Base-by-base conservation (phyloP, 2,888 invertebrate species). In the Stramonita haemastoma region DNA sequence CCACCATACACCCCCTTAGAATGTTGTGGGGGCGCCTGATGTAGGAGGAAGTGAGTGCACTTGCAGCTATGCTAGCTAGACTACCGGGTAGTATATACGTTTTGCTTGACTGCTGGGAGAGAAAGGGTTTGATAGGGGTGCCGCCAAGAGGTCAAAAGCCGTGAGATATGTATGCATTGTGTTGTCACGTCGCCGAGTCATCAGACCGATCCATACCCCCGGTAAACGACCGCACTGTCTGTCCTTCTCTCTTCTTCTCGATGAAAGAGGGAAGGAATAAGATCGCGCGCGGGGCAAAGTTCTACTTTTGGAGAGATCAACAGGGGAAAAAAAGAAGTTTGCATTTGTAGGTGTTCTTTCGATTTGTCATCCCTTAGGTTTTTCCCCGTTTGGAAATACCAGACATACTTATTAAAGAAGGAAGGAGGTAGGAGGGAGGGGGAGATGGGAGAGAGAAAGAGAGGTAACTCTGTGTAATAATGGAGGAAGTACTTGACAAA, bases 341-440 rank as follows among this genome's bases (percentile, higher is more conserved):
- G 26, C 73, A 26, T 73, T 73, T 26, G 60, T 19, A 60, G 15
- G 60, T 60, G 4, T 60, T 60, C 60, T 60, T 60, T 22, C 22
- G 60, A 15, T 22, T 22, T 22, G 19, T 22, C 60, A 15, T 22
- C 60, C 13, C 60, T 22, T 60, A 15, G 15, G 19, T 19, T 22
- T 60, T 22, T 57, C 57, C 22, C 60, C 22, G 60, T 60, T 46
- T 46, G 46, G 46, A 46, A 46, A 46, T 46, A 46, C 46, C 46
- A 46, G 46, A 60, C 60, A 60, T 60, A 60, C 60, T 19, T 60
- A 6, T 19, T 60, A 6, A 26, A 29, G 73, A 77, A 26, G 32
- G 81, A 81, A 32, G 32, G 81, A 81, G 81, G 34, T 29, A 81
- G 83, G 83, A 32, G 83, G 32, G 81, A 36, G 84, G n/a, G 84